Base-by-base conservation (phyloP, 1,140 invertebrate genomes). In the Rhopalosiphum maidis region DNA sequence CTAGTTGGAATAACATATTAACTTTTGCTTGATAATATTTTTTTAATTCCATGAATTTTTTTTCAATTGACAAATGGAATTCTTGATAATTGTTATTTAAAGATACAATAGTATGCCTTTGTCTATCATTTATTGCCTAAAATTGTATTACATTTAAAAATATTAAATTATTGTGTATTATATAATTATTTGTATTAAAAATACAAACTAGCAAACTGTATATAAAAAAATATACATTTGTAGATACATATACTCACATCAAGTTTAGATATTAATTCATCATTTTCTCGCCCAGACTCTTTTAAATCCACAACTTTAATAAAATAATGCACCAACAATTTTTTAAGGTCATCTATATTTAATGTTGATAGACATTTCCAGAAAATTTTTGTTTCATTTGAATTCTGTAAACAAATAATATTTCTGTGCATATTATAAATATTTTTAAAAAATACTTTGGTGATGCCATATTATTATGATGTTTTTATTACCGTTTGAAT, bases 211-310 rank as follows among this genome's bases (percentile, higher is more conserved):
- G 41, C 41, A 41, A 41, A 41, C 41, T 41, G 41, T 41, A 41
- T 4, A 41, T 4, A 2, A 43, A 87, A 46, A 48, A 51, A 88
- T 35, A 51, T 18, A 18, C 15, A 35, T n/a, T 5, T 77, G 4
- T 18, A 18, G 15, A 77, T 30, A 46, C 46, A 89, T 37, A n/a
- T 41, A 93, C 82, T 54, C 21, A 93, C 91, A 93, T 93, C 91
- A 55, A 93, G 91, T 55, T 93, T 86, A 86, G 91, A 37, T 51
- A 93, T 93, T 41, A 93, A 30, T 54, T 93, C 91, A 85, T 93
- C 91, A 55, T 54, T 93, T 54, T 93, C 91, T 93, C 48, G 82
- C 37, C 48, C 91, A 55, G 91, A 86, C 86, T 86, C 82, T 86
- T 93, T 93, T 54, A 93, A n/a, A 93, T 93, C 91, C 21, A 93